These are phyloP conservation scores for Nyctalus aviator DNA, from an alignment of 2,797 vertebrate genomes.

Conservation along the genomic window DNA sequence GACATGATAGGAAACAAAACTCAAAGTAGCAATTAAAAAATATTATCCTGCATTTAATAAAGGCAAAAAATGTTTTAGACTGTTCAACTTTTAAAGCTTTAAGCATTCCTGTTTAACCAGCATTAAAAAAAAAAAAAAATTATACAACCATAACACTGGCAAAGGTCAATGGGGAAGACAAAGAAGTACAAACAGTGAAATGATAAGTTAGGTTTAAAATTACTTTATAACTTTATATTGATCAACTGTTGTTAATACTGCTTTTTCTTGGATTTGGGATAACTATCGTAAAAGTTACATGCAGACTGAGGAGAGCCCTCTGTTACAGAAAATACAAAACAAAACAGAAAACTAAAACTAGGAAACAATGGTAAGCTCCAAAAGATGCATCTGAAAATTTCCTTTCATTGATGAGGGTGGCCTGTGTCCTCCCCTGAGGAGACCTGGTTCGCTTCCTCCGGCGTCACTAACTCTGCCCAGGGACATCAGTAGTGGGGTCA, in stretches of 20 bases:
- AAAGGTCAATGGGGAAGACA: conserved; percentile 89
- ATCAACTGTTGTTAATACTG: conserved; percentile 90
- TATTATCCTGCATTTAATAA: conserved; percentile 86
- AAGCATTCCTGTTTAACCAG: conserved; percentile 89
- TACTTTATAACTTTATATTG: conserved; percentile 87
- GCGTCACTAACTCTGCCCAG: conserved; percentile 91
- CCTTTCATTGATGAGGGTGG: conserved; percentile 82
- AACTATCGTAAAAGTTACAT: conserved; percentile 89
- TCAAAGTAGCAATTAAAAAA: conserved; percentile 82
- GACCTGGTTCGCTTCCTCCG: conserved; percentile 83
- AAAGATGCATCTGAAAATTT: conserved; percentile 80
- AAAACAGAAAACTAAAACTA: conserved; percentile 35
- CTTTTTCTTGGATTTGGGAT: conserved; percentile 86
- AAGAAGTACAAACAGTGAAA: conserved; percentile 86
- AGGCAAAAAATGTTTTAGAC: conserved; percentile 84
- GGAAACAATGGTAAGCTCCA: conserved; percentile 72
- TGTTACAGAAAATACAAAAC: conserved; percentile 79
- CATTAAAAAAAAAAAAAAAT: conserved; percentile 82
- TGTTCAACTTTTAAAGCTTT: conserved; percentile 87
- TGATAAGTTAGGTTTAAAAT: conserved; percentile 84
- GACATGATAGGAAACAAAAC: conserved; percentile 86
- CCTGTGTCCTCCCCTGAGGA: conserved; percentile 85
- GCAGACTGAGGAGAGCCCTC: conserved; percentile 86
- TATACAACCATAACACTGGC: conserved; percentile 89
- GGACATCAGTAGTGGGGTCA: conserved; percentile 91